These are phyloP conservation scores for Asteroscopus sphinx DNA, from an alignment of 2,888 invertebrate genomes.

Conservation along the genomic window DNA sequence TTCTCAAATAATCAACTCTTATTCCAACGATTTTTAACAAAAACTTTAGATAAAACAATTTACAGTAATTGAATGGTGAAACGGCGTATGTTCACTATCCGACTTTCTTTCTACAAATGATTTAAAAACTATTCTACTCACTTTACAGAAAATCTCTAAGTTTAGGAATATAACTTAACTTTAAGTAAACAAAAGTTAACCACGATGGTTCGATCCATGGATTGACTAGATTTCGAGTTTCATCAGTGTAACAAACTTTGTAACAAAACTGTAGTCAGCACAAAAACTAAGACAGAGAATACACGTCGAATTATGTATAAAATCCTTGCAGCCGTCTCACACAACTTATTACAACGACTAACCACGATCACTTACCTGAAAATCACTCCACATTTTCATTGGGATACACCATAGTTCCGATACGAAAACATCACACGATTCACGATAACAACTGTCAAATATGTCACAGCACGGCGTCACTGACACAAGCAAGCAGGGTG, in stretches of 20 bases:
- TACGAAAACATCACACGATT: conserved; percentile 88
- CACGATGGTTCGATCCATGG: conserved; percentile 8
- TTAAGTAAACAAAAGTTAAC: conserved; percentile 25
- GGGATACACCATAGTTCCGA: conserved; percentile 90
- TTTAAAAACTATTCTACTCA: conserved; percentile 43
- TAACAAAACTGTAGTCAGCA: conserved; percentile 50
- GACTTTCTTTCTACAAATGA: conserved; percentile 15
- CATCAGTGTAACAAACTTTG: conserved; percentile 37
- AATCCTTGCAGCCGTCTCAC: conserved; percentile 34
- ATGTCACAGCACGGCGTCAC: conserved; percentile 84
- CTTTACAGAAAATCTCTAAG: conserved; percentile 30
- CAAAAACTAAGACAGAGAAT: conserved; percentile 57
- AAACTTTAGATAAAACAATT: not conserved
- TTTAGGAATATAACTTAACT: conserved; percentile 33
- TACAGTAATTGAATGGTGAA: not conserved
- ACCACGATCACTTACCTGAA: conserved; percentile 79
- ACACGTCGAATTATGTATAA: conserved; percentile 62
- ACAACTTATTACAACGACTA: conserved; percentile 20
- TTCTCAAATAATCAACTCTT: not conserved
- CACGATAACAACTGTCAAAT: conserved; percentile 89
- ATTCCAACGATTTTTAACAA: not conserved
- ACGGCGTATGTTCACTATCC: not conserved
- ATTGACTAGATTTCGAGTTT: conserved; percentile 59
- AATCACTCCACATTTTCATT: conserved; percentile 90
- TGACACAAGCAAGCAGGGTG: conserved; percentile 75